Conservation (phyloP, 2,797 vertebrate genomes). For the Selene dorsalis region DNA sequence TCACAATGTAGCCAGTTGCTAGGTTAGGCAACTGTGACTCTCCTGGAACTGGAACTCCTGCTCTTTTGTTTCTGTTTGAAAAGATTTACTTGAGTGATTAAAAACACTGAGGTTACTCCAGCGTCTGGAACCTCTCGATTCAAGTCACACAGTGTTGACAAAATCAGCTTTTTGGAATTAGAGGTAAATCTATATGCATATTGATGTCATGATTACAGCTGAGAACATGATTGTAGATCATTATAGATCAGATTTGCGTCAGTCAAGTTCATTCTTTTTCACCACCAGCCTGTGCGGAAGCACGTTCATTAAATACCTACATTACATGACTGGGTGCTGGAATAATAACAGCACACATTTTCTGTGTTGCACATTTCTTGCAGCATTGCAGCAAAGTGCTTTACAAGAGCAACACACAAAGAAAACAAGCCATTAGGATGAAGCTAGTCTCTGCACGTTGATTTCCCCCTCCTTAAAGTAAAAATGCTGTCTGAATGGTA, state of each 20-base stretch:
- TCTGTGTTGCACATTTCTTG: constrained; percentile 8
- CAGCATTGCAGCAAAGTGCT: constrained; percentile 4
- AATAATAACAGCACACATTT: constrained; percentile 9
- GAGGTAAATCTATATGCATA: not conserved
- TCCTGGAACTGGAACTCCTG: too few species aligned
- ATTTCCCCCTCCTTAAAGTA: constrained; percentile 46
- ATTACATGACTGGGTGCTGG: not conserved
- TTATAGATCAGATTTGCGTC: not conserved
- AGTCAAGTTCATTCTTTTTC: too few species aligned
- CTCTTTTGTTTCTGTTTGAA: not conserved
- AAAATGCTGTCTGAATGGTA: constrained; percentile 31
- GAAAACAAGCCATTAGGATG: constrained; percentile 27
- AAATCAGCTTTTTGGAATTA: not conserved
- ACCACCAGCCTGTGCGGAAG: not conserved
- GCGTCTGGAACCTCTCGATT: not conserved
- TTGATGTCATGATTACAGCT: not conserved
- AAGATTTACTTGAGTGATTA: not conserved
- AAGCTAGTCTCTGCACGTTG: constrained; percentile 26
- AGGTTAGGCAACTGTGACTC: too few species aligned
- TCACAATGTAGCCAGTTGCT: too few species aligned
- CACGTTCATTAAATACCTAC: not conserved
- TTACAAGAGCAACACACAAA: constrained; percentile 25
- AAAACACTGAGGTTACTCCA: not conserved
- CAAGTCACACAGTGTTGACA: too few species aligned
- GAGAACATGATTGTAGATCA: not conserved